Conservation (phyloP, 2,888 invertebrate species). For the Ectemnius cavifrons region DNA sequence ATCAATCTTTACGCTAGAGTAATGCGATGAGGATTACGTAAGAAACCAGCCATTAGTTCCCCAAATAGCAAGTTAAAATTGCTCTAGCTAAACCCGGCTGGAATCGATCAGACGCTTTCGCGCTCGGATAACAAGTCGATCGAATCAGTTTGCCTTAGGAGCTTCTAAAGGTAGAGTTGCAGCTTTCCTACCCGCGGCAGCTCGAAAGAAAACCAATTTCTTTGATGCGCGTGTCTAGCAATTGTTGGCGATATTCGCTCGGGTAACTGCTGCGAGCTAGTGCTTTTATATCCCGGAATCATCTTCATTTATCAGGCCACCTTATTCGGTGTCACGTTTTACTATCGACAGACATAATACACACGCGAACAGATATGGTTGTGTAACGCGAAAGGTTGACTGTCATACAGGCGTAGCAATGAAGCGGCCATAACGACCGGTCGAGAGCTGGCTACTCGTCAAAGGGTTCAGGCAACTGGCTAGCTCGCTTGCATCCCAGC, state of each 20-base stretch:
- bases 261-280: too few relatives aligned
- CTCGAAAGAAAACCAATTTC: background rate
- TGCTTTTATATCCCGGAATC: conserved; percentile 25
- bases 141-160: conserved; percentile 55
- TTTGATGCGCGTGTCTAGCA: too few relatives aligned
- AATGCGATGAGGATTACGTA: background rate
- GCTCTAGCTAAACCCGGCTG: conserved; percentile 60
- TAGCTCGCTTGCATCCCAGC: background rate
- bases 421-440: too few relatives aligned
- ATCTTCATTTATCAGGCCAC: conserved; percentile 37
- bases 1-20: background rate
- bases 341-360: conserved; percentile 8
- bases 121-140: conserved; percentile 58
- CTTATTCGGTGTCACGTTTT: conserved; percentile 50
- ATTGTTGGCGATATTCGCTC: too few relatives aligned
- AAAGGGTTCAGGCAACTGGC: too few relatives aligned
- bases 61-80: conserved; percentile 59
- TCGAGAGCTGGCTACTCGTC: too few relatives aligned
- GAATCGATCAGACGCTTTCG: conserved; percentile 63
- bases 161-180: background rate
- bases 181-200: background rate
- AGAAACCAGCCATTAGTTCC: conserved; percentile 28
- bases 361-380: too few relatives aligned
- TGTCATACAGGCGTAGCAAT: too few relatives aligned
- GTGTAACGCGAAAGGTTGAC: too few relatives aligned